Evolutionary conservation across 2,113 vertebrate genomes (phyloP).

Genomic region (Saccopteryx bilineata): DNA sequence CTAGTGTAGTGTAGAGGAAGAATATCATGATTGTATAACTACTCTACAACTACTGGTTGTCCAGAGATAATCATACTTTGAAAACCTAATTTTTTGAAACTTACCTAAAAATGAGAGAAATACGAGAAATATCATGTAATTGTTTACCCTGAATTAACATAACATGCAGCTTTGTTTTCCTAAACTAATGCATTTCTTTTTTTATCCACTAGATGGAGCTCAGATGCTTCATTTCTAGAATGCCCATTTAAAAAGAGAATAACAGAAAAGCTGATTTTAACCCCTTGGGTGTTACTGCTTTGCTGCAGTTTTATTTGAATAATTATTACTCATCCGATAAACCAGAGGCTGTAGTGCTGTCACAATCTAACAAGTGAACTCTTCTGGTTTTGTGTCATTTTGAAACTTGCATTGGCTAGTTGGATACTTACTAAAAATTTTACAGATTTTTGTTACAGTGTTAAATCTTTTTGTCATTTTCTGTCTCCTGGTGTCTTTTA

Average conservation of each 20-base stretch:
- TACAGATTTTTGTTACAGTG: not conserved
- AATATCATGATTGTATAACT: not conserved
- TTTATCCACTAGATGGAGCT: constrained; percentile 81
- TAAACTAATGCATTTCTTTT: constrained; percentile 33
- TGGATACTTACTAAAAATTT: constrained; percentile 37
- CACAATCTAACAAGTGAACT: constrained; percentile 19
- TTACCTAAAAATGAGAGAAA: constrained; percentile 8
- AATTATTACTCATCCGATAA: constrained; percentile 17
- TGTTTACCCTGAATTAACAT: constrained; percentile 17
- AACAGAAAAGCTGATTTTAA: constrained; percentile 28
- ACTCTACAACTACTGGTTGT: not conserved
- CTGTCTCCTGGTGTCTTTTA: constrained; percentile 22
- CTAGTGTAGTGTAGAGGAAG: not conserved
- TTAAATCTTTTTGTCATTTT: constrained; percentile 29
- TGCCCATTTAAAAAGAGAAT: not conserved
- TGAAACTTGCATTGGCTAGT: constrained; percentile 1
- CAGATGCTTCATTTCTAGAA: constrained; percentile 52
- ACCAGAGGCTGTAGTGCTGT: not conserved
- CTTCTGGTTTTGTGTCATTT: constrained; percentile 31
- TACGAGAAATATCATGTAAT: not conserved
- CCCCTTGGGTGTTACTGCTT: not conserved
- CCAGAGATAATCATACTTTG: not conserved
- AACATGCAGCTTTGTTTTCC: not conserved
- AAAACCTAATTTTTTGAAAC: constrained; percentile 5
- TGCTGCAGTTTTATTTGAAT: constrained; percentile 41